Percentiles rank a stretch among this genome's conserved stretches.
These are phyloP conservation scores for Bradypodion ventrale DNA, from an alignment of 2,797 vertebrate genomes.

Conservation along the genomic window DNA sequence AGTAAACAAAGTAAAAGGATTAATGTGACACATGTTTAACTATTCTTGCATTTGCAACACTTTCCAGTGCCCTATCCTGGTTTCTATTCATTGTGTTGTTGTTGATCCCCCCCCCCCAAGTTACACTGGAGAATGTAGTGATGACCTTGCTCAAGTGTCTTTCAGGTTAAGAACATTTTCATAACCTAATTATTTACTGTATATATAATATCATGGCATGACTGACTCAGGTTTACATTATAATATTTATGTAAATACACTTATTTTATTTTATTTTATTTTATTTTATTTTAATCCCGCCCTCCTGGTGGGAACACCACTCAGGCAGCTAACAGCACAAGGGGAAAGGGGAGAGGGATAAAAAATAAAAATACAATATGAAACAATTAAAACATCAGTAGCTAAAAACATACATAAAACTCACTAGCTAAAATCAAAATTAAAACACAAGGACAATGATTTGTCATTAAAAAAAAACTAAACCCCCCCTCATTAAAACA, in stretches of 20 bases:
- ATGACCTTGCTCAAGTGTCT: conserved; percentile 13
- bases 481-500: no score
- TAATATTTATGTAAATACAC: not conserved
- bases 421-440: no score
- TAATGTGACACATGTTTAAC: not conserved
- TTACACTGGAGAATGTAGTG: not conserved
- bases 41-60: conserved; percentile 17
- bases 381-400: no score
- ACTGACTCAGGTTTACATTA: conserved; percentile 31
- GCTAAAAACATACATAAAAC: no score
- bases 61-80: conserved; percentile 16
- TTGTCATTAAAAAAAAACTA: no score
- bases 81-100: conserved; percentile 28
- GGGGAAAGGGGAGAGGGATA: no score
- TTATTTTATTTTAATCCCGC: no score
- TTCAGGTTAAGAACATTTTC: not conserved
- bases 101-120: not conserved
- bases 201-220: not conserved
- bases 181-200: not conserved
- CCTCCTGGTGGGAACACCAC: no score
- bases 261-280: no score
- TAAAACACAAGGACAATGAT: no score
- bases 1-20: conserved; percentile 8
- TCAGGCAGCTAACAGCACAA: no score
- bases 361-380: no score